Evolutionary conservation across 2,113 vertebrate genomes (phyloP).

Genomic region (Phylloscopus whistleri): DNA sequence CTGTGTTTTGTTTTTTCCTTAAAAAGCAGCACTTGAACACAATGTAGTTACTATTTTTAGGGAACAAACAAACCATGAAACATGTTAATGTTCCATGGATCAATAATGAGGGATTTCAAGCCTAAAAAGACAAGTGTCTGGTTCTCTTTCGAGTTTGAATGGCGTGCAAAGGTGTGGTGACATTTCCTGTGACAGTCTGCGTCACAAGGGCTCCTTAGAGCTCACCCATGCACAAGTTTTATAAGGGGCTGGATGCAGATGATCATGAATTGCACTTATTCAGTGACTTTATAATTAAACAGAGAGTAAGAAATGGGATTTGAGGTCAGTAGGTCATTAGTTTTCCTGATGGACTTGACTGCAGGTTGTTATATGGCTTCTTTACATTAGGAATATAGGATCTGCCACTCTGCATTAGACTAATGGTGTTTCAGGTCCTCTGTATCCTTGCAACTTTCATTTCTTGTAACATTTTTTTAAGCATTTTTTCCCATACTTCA

Average conservation of each 20-base stretch:
- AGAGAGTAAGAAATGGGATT: not conserved
- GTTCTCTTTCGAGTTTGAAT: not conserved
- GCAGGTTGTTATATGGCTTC: not conserved
- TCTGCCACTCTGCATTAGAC: not conserved
- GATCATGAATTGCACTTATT: not conserved
- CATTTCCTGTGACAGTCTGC: not conserved
- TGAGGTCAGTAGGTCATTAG: not conserved
- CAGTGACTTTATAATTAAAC: not conserved
- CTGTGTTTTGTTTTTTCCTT: not conserved
- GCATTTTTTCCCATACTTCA: not conserved
- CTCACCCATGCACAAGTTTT: not conserved
- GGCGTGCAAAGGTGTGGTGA: not conserved
- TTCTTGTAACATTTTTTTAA: not conserved
- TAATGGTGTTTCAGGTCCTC: not conserved
- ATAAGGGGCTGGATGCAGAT: not conserved
- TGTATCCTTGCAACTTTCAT: not conserved
- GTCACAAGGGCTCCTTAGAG: fast-evolving
- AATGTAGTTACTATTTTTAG: not conserved
- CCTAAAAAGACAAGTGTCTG: not conserved
- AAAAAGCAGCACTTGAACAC: not conserved
- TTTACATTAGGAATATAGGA: not conserved
- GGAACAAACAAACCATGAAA: slow-evolving; percentile 1
- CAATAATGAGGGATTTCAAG: not conserved
- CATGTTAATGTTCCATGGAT: not conserved
- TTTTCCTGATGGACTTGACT: not conserved